Evolutionary conservation across 2,113 vertebrate genomes (phyloP).

Genomic region (Ellobius talpinus): DNA sequence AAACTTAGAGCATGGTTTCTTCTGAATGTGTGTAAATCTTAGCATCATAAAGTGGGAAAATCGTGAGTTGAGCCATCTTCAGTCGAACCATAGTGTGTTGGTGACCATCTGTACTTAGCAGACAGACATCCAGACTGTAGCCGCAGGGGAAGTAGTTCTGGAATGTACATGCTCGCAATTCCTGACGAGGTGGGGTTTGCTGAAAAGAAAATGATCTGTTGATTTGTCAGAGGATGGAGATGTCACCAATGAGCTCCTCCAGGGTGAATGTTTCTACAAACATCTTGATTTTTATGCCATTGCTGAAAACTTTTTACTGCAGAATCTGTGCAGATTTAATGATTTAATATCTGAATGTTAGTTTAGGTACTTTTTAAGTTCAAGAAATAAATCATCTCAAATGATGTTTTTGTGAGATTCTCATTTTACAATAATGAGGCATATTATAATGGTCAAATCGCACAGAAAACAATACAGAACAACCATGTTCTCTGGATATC

Average conservation of each 20-base stretch:
- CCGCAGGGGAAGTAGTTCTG: not conserved
- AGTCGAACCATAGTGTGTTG: not conserved
- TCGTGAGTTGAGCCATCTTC: not conserved
- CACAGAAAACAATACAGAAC: not conserved
- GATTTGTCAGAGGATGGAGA: not conserved
- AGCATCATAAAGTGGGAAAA: not conserved
- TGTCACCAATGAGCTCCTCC: not conserved
- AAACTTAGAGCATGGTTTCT: not conserved
- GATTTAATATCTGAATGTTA: slow-evolving; percentile 34
- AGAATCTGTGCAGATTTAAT: slow-evolving; percentile 30
- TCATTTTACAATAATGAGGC: not conserved
- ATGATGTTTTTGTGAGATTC: slow-evolving; percentile 24
- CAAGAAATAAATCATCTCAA: slow-evolving; percentile 27
- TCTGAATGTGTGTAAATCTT: not conserved
- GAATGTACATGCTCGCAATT: not conserved
- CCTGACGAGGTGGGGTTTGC: not conserved
- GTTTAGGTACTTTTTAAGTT: slow-evolving; percentile 42
- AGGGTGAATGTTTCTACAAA: not conserved
- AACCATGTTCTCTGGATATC: not conserved
- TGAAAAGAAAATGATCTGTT: not conserved
- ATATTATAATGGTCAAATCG: not conserved
- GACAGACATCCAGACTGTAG: not conserved
- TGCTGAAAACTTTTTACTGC: slow-evolving; percentile 31
- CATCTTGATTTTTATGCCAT: slow-evolving; percentile 9
- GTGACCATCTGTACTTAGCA: not conserved